phyloP scores from a whole-genome alignment of 2,888 invertebrate species.

The Keiferia lycopersicella region DNA sequence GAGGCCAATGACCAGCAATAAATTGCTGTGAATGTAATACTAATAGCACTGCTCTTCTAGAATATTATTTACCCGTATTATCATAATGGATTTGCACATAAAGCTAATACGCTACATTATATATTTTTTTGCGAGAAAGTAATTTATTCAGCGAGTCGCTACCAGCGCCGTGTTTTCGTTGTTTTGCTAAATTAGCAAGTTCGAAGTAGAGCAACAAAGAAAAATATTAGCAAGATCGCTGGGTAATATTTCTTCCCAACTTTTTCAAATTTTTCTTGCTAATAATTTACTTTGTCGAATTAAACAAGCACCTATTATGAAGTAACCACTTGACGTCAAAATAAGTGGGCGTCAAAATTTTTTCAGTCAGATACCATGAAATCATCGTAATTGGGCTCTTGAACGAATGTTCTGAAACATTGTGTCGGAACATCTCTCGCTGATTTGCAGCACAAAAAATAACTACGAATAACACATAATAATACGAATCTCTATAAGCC shows the following conservation, averaged over 20 bases:
- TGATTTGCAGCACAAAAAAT: constrained; percentile 28
- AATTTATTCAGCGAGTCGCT: not conserved
- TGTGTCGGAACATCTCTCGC: not conserved
- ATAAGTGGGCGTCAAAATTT: not conserved
- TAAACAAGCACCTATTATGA: not conserved
- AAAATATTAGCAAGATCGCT: not conserved
- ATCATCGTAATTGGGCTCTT: constrained; percentile 27
- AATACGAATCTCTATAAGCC: constrained; percentile 38
- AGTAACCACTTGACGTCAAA: not conserved
- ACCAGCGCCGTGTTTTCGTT: not conserved
- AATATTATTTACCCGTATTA: not conserved
- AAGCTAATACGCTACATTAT: not conserved
- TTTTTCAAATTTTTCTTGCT: no score
- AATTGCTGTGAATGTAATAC: no score
- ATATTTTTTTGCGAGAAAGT: not conserved
- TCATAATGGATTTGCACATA: not conserved
- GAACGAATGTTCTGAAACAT: no score
- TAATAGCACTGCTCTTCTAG: no score
- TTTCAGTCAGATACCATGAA: not conserved
- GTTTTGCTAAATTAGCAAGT: not conserved
- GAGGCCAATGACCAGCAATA: no score
- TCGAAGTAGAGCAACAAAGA: not conserved
- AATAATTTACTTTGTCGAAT: no score
- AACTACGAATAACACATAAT: constrained; percentile 41
- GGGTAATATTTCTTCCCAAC: no score